phyloP scores from a whole-genome alignment of 2,888 invertebrate genomes.

The Philhelius pedissequus region DNA sequence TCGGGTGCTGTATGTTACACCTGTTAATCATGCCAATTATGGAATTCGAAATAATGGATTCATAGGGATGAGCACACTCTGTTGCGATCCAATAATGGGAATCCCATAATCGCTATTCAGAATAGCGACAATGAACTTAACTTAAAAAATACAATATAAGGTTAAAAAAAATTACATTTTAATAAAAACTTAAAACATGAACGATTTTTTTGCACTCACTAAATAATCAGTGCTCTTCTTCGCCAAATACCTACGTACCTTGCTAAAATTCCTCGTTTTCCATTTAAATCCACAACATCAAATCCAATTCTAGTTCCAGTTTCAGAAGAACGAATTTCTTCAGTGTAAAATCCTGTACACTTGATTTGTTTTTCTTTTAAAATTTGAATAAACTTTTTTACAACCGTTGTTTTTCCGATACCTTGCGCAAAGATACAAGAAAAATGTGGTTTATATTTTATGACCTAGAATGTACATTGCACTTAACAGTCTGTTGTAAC shows the following conservation, averaged over 20 bases:
- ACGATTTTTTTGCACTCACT: neutral
- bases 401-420: slow-evolving; percentile 84
- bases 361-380: slow-evolving; percentile 74
- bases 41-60: too few relatives aligned
- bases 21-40: too few relatives aligned
- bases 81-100: too few relatives aligned
- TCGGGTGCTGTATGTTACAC: too few relatives aligned
- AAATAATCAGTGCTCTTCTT: neutral
- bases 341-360: slow-evolving; percentile 83
- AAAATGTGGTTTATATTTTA: neutral
- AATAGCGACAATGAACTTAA: too few relatives aligned
- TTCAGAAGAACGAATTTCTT: slow-evolving; percentile 80
- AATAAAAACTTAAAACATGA: too few relatives aligned
- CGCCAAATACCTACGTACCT: slow-evolving; percentile 74
- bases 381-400: slow-evolving; percentile 79
- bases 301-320: slow-evolving; percentile 82
- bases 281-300: slow-evolving; percentile 81
- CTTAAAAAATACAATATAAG: too few relatives aligned
- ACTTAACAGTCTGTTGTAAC: neutral
- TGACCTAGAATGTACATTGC: neutral
- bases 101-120: too few relatives aligned
- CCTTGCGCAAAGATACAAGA: slow-evolving; percentile 76
- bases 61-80: too few relatives aligned
- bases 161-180: too few relatives aligned
- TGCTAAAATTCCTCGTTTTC: slow-evolving; percentile 80